Percentiles rank a stretch among this genome's conserved stretches.
These are phyloP conservation scores for Takifugu bimaculatus DNA, from an alignment of 2,113 vertebrate genomes.

Conservation along the genomic window DNA sequence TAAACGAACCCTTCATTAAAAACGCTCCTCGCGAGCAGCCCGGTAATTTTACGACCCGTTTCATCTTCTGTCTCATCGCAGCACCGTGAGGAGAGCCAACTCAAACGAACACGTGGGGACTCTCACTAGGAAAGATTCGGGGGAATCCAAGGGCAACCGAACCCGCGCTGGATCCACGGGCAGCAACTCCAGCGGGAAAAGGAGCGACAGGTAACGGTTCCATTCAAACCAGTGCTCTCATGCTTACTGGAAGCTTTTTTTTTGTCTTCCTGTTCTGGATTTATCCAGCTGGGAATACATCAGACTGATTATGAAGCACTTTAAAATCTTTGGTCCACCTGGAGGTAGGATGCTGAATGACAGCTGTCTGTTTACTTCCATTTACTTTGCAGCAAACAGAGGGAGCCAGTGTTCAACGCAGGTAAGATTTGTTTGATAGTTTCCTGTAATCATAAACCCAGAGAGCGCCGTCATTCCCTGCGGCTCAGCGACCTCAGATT, in stretches of 20 bases:
- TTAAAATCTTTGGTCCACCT: constrained; percentile 19
- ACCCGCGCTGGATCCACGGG: constrained; percentile 90
- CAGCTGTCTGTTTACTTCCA: constrained; percentile 49
- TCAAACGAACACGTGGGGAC: constrained; percentile 89
- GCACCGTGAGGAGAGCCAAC: constrained; percentile 91
- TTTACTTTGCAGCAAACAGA: constrained; percentile 87
- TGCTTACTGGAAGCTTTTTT: background rate
- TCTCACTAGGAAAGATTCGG: constrained; percentile 84
- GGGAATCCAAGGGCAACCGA: constrained; percentile 86
- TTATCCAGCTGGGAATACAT: background rate
- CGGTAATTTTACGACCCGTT: background rate
- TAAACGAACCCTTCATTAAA: background rate
- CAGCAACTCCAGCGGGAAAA: constrained; percentile 92
- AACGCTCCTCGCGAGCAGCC: no score
- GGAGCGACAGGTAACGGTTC: constrained; percentile 85
- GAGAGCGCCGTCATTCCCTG: constrained; percentile 6
- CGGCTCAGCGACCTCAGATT: no score
- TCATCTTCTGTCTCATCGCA: constrained; percentile 26
- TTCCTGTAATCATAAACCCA: background rate
- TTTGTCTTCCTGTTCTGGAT: constrained; percentile 1
- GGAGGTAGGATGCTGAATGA: constrained; percentile 39
- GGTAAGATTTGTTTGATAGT: constrained; percentile 77
- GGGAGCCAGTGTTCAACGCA: constrained; percentile 94
- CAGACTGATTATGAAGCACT: background rate
- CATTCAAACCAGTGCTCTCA: background rate